Conservation (phyloP, 2,113 vertebrate species). For the Ginglymostoma cirratum region DNA sequence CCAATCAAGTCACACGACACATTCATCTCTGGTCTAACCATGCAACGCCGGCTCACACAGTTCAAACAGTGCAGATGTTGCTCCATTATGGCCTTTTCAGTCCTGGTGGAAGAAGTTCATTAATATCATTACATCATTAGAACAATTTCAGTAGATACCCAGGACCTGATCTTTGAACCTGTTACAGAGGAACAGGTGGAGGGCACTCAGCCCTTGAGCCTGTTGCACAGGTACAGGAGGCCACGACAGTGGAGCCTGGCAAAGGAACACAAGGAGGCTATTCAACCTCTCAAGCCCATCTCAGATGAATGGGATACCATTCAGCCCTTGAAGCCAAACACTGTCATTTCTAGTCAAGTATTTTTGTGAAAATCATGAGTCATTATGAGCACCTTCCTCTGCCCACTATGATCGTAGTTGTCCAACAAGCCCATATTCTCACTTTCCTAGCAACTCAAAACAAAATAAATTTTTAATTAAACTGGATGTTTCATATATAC, state of each 20-base stretch:
- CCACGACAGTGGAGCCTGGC: background rate
- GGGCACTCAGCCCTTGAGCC: background rate
- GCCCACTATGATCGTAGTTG: background rate
- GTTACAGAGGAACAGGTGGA: background rate
- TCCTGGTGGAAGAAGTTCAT: slow-evolving; percentile 45
- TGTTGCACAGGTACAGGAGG: background rate
- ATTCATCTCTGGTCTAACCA: slow-evolving; percentile 70
- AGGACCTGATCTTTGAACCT: too few relatives aligned
- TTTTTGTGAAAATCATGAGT: background rate
- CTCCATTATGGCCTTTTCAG: slow-evolving; percentile 59
- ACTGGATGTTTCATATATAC: background rate
- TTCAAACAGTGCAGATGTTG: slow-evolving; percentile 80
- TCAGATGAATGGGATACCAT: background rate
- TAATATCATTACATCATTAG: background rate
- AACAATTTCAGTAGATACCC: background rate
- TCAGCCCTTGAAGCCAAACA: background rate
- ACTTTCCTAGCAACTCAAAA: too few relatives aligned
- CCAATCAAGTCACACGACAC: slow-evolving; percentile 76
- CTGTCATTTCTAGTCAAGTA: background rate
- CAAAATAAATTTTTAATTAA: background rate
- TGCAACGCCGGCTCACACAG: slow-evolving; percentile 84
- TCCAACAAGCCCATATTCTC: background rate
- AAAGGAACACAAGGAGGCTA: background rate
- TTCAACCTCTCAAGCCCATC: background rate
- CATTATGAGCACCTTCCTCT: background rate